Conservation (phyloP, 2,797 vertebrate genomes). For the Cetoscarus ocellatus region DNA sequence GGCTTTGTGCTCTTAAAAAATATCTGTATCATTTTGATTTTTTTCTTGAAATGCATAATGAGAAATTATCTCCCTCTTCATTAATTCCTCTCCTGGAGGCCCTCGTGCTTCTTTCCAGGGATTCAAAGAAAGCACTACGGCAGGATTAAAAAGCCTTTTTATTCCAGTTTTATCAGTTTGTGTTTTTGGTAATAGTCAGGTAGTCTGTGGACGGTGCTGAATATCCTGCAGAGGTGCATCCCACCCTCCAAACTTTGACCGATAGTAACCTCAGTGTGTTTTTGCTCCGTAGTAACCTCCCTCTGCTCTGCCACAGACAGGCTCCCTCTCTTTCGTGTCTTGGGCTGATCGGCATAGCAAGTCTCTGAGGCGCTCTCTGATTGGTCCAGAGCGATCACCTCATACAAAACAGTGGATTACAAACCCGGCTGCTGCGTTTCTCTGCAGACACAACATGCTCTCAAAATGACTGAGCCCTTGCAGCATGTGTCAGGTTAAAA, state of each 20-base stretch:
- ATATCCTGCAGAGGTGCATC: slow-evolving; percentile 2
- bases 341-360: slow-evolving; percentile 77
- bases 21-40: no score
- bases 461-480: no score
- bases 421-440: slow-evolving; percentile 61
- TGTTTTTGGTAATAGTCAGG: neutral
- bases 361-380: slow-evolving; percentile 83
- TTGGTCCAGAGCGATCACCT: slow-evolving; percentile 95
- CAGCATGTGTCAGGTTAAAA: neutral
- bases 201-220: neutral
- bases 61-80: no score
- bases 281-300: slow-evolving; percentile 88
- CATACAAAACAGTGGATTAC: slow-evolving; percentile 88
- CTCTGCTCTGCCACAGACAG: slow-evolving; percentile 61
- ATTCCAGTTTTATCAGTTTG: neutral
- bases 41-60: no score
- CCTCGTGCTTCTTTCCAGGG: no score
- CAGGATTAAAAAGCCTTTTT: no score
- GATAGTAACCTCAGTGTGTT: slow-evolving; percentile 76
- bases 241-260: slow-evolving; percentile 65
- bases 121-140: no score
- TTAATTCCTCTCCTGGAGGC: no score
- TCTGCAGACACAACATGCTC: slow-evolving; percentile 41
- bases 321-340: slow-evolving; percentile 70
- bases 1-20: no score